Percentiles rank a stretch among this genome's conserved stretches.
phyloP scores from a whole-genome alignment of 2,888 invertebrate genomes.

The Suillia variegata region DNA sequence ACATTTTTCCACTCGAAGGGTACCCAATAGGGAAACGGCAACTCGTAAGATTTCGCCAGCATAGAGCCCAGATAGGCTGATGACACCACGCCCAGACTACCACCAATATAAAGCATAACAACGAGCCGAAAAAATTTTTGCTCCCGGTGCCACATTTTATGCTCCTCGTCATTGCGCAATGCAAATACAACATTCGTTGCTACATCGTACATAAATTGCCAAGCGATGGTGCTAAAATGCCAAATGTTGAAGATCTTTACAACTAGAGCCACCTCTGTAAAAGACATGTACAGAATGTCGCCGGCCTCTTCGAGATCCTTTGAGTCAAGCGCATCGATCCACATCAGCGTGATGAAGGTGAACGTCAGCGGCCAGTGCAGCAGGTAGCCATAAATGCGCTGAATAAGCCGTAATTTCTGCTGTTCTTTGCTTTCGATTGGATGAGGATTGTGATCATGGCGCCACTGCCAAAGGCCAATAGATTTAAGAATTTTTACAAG shows the following conservation, averaged over 20 bases:
- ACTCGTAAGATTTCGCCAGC: constrained; percentile 26
- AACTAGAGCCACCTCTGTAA: constrained; percentile 37
- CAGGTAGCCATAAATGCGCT: constrained; percentile 26
- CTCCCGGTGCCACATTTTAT: constrained; percentile 23
- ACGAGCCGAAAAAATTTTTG: constrained; percentile 35
- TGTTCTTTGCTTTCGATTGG: not conserved
- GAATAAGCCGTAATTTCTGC: not conserved
- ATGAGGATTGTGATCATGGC: constrained; percentile 3
- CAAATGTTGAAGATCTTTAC: constrained; percentile 38
- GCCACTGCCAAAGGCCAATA: constrained; percentile 41
- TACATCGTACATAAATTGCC: constrained; percentile 31
- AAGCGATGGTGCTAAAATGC: constrained; percentile 28
- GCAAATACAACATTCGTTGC: constrained; percentile 13
- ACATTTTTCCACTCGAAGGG: constrained; percentile 48
- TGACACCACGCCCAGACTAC: constrained; percentile 22
- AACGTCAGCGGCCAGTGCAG: constrained; percentile 39
- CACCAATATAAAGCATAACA: constrained; percentile 29
- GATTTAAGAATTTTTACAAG: constrained; percentile 30
- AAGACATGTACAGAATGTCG: constrained; percentile 41
- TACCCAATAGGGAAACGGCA: constrained; percentile 48
- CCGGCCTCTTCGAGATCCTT: constrained; percentile 33
- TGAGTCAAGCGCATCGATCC: constrained; percentile 35
- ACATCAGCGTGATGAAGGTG: constrained; percentile 35
- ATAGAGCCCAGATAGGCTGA: constrained; percentile 24
- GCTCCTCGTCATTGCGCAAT: constrained; percentile 28